Evolutionary conservation across 2,888 invertebrate species (phyloP).

Genomic region (Lithophane ornitopus): DNA sequence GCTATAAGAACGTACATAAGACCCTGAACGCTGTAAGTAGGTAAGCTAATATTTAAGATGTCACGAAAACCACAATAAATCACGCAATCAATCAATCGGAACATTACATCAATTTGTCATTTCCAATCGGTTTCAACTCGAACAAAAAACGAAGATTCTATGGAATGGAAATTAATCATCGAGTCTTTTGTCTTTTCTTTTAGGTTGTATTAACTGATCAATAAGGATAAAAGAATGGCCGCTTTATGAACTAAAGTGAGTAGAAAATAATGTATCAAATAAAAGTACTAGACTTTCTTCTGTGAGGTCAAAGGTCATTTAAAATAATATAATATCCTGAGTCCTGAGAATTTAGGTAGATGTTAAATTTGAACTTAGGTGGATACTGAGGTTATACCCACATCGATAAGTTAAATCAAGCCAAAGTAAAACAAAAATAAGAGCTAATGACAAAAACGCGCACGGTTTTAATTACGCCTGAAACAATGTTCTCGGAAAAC

Average conservation of each 20-base stretch:
- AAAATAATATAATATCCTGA: too few species aligned
- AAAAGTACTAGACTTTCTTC: not conserved
- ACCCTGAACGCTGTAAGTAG: not conserved
- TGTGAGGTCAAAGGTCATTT: too few species aligned
- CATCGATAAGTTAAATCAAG: not conserved
- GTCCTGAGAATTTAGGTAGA: not conserved
- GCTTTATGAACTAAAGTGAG: not conserved
- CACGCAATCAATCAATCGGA: conserved; percentile 42
- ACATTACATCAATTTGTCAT: conserved; percentile 56
- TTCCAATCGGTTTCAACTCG: conserved; percentile 48
- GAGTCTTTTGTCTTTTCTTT: conserved; percentile 38
- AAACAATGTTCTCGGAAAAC: not conserved
- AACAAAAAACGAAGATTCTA: conserved; percentile 41
- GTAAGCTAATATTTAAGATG: conserved; percentile 1
- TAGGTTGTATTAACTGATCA: not conserved
- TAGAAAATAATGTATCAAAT: not conserved
- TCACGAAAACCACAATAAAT: conserved; percentile 29
- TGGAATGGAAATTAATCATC: conserved; percentile 37
- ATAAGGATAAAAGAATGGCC: not conserved
- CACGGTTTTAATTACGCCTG: not conserved
- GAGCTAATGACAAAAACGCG: not conserved
- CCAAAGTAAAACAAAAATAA: not conserved
- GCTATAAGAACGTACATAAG: too few species aligned
- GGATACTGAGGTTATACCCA: not conserved
- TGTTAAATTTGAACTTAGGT: not conserved